phyloP scores from a whole-genome alignment of 2,888 invertebrate genomes.

The Trissoscelio sp. region DNA sequence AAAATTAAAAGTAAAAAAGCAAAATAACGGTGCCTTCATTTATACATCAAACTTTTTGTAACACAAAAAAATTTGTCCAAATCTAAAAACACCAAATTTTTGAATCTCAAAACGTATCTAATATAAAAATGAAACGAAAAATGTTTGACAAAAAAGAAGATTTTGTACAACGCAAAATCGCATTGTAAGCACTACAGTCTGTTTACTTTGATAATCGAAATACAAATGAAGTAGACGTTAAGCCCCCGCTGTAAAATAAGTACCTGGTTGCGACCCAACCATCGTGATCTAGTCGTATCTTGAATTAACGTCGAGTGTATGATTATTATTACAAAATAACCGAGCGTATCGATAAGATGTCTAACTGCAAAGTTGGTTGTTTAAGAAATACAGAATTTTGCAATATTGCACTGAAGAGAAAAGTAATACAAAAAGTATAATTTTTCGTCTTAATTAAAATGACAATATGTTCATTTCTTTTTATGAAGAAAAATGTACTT shows the following conservation, averaged over 20 bases:
- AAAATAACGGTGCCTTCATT: background rate
- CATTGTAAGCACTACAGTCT: constrained; percentile 30
- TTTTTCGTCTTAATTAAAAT: too few species aligned
- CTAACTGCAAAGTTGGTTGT: constrained; percentile 33
- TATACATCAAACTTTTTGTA: too few species aligned
- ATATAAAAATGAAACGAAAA: too few species aligned
- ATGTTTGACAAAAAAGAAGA: constrained; percentile 5
- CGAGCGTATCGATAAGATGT: constrained; percentile 21
- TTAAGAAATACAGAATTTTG: too few species aligned
- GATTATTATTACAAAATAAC: constrained; percentile 32
- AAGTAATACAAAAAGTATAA: too few species aligned
- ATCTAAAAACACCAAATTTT: too few species aligned
- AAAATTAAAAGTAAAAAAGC: background rate
- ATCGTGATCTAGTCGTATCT: constrained; percentile 82
- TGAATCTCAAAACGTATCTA: constrained; percentile 14
- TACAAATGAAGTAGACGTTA: constrained; percentile 69
- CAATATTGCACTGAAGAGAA: background rate
- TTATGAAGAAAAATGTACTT: too few species aligned
- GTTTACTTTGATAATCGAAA: constrained; percentile 56
- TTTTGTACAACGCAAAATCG: background rate
- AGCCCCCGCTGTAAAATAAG: constrained; percentile 78
- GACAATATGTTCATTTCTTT: too few species aligned
- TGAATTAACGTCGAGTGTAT: constrained; percentile 74
- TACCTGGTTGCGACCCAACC: constrained; percentile 79
- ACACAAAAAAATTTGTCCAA: too few species aligned